Evolutionary conservation across 2,888 invertebrate genomes (phyloP).

Genomic region (Lottia gigantea): DNA sequence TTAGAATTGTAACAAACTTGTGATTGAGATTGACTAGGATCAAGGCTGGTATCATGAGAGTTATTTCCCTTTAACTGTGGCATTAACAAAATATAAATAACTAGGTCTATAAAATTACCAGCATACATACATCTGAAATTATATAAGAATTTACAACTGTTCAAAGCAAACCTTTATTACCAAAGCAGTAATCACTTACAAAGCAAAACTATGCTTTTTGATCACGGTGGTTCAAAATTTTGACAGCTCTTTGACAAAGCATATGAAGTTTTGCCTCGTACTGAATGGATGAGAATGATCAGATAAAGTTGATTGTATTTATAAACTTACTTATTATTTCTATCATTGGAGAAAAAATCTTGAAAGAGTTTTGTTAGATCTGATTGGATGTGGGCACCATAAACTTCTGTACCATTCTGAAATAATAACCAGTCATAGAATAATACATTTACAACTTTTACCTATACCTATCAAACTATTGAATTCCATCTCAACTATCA

Average conservation of each 20-base stretch:
- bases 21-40: neutral
- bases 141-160: too few species aligned
- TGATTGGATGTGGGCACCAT: conserved; percentile 47
- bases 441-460: neutral
- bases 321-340: conserved; percentile 26
- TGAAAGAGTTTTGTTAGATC: conserved; percentile 45
- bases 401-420: conserved; percentile 60
- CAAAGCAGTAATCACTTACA: too few species aligned
- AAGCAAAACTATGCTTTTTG: too few species aligned
- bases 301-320: too few species aligned
- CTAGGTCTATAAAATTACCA: conserved; percentile 47
- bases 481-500: too few species aligned
- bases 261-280: too few species aligned
- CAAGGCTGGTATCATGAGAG: conserved; percentile 3
- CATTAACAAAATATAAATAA: conserved; percentile 49
- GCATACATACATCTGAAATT: neutral
- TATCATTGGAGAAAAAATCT: conserved; percentile 43
- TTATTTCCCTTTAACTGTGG: conserved; percentile 16
- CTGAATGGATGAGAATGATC: too few species aligned
- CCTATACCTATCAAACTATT: too few species aligned
- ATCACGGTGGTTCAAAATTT: too few species aligned
- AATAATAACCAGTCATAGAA: conserved; percentile 22
- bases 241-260: too few species aligned
- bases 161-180: too few species aligned
- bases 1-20: conserved; percentile 8